phyloP scores from a whole-genome alignment of 2,113 vertebrate species.

The Scortum barcoo region DNA sequence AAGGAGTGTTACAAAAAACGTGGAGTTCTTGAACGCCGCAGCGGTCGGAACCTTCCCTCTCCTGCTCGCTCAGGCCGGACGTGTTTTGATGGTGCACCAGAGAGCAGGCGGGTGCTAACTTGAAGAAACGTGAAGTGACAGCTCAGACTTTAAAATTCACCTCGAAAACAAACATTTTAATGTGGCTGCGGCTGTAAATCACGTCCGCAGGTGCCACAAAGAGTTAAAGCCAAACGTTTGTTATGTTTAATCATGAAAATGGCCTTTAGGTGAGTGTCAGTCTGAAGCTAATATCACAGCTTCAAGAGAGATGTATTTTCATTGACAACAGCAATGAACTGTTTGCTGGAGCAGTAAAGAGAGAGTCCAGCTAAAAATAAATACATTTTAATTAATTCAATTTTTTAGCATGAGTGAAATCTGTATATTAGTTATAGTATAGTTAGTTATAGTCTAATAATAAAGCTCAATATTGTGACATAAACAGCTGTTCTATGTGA shows the following conservation, averaged over 20 bases:
- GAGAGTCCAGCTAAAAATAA: neutral
- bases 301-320: neutral
- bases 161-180: neutral
- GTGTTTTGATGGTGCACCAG: slow-evolving; percentile 66
- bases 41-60: slow-evolving; percentile 51
- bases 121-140: neutral
- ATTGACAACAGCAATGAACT: neutral
- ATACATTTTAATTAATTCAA: too few relatives aligned
- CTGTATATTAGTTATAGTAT: neutral
- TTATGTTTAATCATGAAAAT: neutral
- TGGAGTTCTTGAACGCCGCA: slow-evolving; percentile 38
- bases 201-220: too few relatives aligned
- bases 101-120: neutral
- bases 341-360: neutral
- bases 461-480: neutral
- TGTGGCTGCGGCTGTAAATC: neutral
- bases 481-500: neutral
- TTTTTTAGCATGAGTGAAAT: neutral
- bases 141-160: neutral
- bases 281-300: slow-evolving; percentile 7
- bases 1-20: neutral
- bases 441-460: neutral
- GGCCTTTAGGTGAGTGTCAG: neutral
- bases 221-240: too few relatives aligned
- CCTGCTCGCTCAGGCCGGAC: slow-evolving; percentile 7